These are phyloP conservation scores for Lasaia peninsularis DNA, from an alignment of 1,140 invertebrate genomes.

Conservation along the genomic window DNA sequence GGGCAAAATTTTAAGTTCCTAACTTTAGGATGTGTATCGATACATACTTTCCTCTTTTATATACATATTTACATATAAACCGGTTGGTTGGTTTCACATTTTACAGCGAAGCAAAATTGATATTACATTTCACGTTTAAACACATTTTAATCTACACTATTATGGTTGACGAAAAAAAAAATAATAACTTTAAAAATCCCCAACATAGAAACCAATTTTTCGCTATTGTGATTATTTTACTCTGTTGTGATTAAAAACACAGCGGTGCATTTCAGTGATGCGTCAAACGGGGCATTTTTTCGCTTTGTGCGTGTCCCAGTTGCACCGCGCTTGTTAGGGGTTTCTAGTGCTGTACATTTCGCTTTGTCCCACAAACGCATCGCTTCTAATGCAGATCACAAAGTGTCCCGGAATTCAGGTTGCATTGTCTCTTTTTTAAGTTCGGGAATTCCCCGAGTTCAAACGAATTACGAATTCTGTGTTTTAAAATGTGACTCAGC, in stretches of 20 bases:
- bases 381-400: slow-evolving; percentile 13
- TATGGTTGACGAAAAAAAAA: too few species aligned
- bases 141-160: too few species aligned
- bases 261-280: slow-evolving; percentile 16
- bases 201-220: background rate
- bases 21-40: too few species aligned
- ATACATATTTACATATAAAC: too few species aligned
- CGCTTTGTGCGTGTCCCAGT: slow-evolving; percentile 34
- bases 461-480: too few species aligned
- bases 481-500: too few species aligned
- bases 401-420: background rate
- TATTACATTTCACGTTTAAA: too few species aligned
- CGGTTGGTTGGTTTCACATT: too few species aligned
- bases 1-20: too few species aligned
- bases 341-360: slow-evolving; percentile 19
- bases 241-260: background rate
- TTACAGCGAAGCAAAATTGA: too few species aligned
- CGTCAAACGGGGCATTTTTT: slow-evolving; percentile 28
- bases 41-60: too few species aligned
- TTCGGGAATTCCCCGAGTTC: background rate
- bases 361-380: slow-evolving; percentile 11
- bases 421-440: slow-evolving; percentile 3
- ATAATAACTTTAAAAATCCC: too few species aligned
- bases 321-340: slow-evolving; percentile 25
- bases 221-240: background rate